Percentiles rank a stretch among this genome's conserved stretches.
Conservation (phyloP, 2,797 vertebrate genomes). For the Erethizon dorsatum region DNA sequence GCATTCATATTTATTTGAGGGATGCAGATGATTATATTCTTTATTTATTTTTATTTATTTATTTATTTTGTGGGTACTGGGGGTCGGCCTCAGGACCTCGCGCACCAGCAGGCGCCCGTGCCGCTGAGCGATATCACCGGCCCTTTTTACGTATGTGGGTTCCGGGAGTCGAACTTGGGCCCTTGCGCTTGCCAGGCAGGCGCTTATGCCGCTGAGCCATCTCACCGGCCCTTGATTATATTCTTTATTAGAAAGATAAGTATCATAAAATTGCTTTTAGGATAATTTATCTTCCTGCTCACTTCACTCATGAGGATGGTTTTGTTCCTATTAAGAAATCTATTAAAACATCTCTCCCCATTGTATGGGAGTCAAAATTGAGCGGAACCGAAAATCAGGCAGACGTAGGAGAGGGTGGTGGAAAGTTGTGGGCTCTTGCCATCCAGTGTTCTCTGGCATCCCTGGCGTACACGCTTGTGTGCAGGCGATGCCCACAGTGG, state of each 20-base stretch:
- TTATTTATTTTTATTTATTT: background rate
- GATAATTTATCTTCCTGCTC: background rate
- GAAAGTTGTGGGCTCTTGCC: background rate
- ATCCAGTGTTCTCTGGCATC: background rate
- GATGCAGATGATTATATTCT: background rate
- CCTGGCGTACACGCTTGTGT: rapidly evolving
- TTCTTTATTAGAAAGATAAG: background rate
- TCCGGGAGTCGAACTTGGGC: too few species aligned
- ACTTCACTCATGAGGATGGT: background rate
- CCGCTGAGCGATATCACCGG: too few species aligned
- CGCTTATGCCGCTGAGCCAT: too few species aligned
- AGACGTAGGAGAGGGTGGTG: rapidly evolving
- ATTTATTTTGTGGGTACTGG: too few species aligned
- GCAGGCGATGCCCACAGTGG: too few species aligned
- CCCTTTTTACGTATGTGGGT: too few species aligned
- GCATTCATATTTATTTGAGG: too few species aligned
- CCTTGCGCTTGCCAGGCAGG: too few species aligned
- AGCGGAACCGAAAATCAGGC: background rate
- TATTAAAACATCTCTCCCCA: background rate
- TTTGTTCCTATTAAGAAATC: background rate
- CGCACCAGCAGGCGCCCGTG: too few species aligned
- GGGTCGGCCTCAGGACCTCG: too few species aligned
- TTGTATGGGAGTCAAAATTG: background rate
- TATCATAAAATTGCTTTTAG: background rate
- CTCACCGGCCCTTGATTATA: background rate